These are phyloP conservation scores for Megalops atlanticus DNA, from an alignment of 2,113 vertebrate genomes.

Conservation along the genomic window DNA sequence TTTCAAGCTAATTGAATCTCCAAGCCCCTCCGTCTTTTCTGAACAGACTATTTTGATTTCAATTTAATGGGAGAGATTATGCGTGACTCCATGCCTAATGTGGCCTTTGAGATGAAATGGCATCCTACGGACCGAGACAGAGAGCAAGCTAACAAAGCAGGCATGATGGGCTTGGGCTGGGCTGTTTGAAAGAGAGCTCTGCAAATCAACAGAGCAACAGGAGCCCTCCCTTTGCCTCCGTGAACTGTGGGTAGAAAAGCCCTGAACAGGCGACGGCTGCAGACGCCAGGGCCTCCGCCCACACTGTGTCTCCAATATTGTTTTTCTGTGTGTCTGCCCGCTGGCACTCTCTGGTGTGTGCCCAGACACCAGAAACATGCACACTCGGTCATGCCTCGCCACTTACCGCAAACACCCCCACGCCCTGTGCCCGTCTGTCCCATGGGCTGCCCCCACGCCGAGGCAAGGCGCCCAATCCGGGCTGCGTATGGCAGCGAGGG, in stretches of 20 bases:
- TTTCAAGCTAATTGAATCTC: not conserved
- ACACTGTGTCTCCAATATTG: conserved; percentile 14
- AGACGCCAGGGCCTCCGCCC: not conserved
- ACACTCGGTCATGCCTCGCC: conserved; percentile 1
- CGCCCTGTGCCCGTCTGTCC: not conserved
- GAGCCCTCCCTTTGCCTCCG: not conserved
- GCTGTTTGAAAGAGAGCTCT: not conserved
- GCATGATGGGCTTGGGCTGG: not conserved
- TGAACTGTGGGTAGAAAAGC: not conserved
- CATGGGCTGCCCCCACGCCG: too few relatives aligned
- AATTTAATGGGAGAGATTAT: conserved; percentile 14
- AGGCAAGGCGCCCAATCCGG: not conserved
- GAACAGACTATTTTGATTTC: conserved; percentile 24
- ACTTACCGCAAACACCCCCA: not conserved
- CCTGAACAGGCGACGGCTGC: not conserved
- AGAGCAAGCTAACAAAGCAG: not conserved
- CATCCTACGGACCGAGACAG: not conserved
- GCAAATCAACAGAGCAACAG: not conserved
- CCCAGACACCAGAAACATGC: conserved; percentile 35
- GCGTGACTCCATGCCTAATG: not conserved
- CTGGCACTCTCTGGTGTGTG: conserved; percentile 23
- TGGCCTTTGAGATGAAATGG: conserved; percentile 14
- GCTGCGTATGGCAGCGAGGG: too few relatives aligned
- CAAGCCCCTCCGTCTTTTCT: conserved; percentile 6
- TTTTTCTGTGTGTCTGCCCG: not conserved